A percentile compares a stretch with the other conserved stretches of the same genome.
phyloP scores from a whole-genome alignment of 2,888 invertebrate species.

The Antitype chi region DNA sequence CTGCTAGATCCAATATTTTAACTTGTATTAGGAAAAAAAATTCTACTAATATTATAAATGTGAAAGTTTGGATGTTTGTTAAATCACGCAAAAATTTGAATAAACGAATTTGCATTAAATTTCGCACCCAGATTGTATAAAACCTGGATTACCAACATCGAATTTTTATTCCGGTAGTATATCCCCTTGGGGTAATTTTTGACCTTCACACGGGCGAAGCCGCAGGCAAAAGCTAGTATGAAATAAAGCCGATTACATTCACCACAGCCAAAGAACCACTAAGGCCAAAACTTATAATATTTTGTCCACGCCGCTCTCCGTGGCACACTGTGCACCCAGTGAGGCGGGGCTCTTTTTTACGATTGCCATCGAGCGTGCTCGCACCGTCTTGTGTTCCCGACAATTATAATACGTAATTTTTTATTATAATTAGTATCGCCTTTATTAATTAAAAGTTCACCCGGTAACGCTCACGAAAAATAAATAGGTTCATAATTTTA shows the following conservation, averaged over 20 bases:
- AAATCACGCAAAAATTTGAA: too few species aligned
- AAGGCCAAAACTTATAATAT: constrained; percentile 2
- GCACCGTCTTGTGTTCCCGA: constrained; percentile 66
- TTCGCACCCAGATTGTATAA: too few species aligned
- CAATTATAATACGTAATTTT: constrained; percentile 81
- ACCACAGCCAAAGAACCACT: neutral
- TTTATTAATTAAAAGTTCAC: constrained; percentile 82
- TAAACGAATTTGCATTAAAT: too few species aligned
- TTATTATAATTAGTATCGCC: constrained; percentile 82
- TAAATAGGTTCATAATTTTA: constrained; percentile 52
- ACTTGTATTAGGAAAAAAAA: neutral
- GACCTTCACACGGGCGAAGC: too few species aligned
- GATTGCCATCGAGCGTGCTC: constrained; percentile 83
- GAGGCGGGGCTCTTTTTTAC: constrained; percentile 79
- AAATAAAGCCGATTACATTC: neutral
- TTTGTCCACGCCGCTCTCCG: constrained; percentile 22
- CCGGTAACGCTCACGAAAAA: constrained; percentile 58
- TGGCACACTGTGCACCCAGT: constrained; percentile 45
- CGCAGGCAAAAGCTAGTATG: too few species aligned
- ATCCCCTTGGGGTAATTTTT: too few species aligned
- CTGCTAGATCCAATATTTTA: neutral
- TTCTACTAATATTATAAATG: too few species aligned
- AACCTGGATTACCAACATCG: too few species aligned
- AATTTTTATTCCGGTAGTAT: too few species aligned
- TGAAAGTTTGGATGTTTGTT: too few species aligned